Evolutionary conservation across 1,140 invertebrate species (phyloP).

Genomic region (Bombus terrestris): DNA sequence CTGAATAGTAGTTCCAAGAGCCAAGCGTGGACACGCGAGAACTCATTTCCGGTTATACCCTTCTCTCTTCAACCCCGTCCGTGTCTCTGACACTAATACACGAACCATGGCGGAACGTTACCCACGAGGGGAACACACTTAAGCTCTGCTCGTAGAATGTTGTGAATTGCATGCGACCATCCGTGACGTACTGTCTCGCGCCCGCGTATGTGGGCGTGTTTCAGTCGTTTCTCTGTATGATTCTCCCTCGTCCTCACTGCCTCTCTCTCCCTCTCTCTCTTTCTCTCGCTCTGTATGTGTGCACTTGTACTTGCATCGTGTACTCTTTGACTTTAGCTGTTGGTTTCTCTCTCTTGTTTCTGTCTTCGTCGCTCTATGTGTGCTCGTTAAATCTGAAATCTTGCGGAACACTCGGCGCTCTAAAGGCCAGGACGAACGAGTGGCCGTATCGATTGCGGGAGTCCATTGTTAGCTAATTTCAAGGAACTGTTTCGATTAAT

Average conservation of each 20-base stretch:
- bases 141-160: slow-evolving; percentile 39
- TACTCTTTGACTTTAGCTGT: neutral
- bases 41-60: slow-evolving; percentile 75
- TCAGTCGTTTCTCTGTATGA: neutral
- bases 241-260: neutral
- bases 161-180: slow-evolving; percentile 61
- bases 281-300: too few species aligned
- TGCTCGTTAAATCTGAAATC: slow-evolving; percentile 35
- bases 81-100: slow-evolving; percentile 42
- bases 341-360: neutral
- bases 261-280: too few species aligned
- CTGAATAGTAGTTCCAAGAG: slow-evolving; percentile 67
- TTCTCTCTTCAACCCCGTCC: slow-evolving; percentile 36
- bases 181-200: slow-evolving; percentile 38
- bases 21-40: slow-evolving; percentile 74
- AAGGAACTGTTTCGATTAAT: slow-evolving; percentile 40
- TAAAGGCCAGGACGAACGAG: slow-evolving; percentile 24
- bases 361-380: neutral
- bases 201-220: slow-evolving; percentile 1
- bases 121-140: slow-evolving; percentile 37
- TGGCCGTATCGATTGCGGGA: slow-evolving; percentile 34
- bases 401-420: slow-evolving; percentile 26
- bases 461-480: slow-evolving; percentile 23
- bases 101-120: slow-evolving; percentile 22
- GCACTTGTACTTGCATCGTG: neutral